These are phyloP conservation scores for Sternotherus odoratus DNA, from an alignment of 2,797 vertebrate species.

Conservation along the genomic window DNA sequence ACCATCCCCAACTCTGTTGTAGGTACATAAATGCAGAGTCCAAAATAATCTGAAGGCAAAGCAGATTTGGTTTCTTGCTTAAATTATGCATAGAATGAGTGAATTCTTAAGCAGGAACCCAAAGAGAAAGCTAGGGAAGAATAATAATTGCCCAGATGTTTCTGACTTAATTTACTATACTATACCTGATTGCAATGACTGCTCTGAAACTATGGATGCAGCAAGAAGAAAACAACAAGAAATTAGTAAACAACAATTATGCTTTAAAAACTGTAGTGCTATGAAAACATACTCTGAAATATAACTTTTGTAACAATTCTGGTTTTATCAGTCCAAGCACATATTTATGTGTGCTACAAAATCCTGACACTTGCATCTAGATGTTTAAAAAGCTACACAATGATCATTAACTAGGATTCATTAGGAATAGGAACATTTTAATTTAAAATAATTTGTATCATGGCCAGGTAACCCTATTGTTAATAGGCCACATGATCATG, in stretches of 20 bases:
- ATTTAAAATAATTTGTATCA: neutral
- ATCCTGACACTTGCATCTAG: neutral
- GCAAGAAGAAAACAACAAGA: conserved; percentile 81
- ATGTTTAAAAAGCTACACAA: neutral
- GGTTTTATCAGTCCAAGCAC: neutral
- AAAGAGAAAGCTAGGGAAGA: conserved; percentile 33
- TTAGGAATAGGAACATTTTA: neutral
- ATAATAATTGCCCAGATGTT: conserved; percentile 21
- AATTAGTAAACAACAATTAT: conserved; percentile 73
- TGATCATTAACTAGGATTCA: neutral
- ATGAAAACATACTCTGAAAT: neutral
- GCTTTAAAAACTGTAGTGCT: conserved; percentile 2
- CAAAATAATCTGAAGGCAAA: conserved; percentile 2
- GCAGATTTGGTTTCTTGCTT: neutral
- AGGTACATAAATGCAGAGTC: neutral
- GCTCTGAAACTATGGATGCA: conserved; percentile 95
- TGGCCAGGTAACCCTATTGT: neutral
- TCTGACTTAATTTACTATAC: conserved; percentile 81
- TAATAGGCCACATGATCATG: neutral
- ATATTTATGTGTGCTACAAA: neutral
- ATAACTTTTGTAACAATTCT: neutral
- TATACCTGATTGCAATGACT: conserved; percentile 99
- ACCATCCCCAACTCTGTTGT: neutral
- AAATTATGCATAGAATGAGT: neutral
- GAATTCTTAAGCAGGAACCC: neutral